Percentiles rank a stretch among this genome's conserved stretches.
Evolutionary conservation across 2,113 vertebrate species (phyloP).

Genomic region (Edolisoma coerulescens): DNA sequence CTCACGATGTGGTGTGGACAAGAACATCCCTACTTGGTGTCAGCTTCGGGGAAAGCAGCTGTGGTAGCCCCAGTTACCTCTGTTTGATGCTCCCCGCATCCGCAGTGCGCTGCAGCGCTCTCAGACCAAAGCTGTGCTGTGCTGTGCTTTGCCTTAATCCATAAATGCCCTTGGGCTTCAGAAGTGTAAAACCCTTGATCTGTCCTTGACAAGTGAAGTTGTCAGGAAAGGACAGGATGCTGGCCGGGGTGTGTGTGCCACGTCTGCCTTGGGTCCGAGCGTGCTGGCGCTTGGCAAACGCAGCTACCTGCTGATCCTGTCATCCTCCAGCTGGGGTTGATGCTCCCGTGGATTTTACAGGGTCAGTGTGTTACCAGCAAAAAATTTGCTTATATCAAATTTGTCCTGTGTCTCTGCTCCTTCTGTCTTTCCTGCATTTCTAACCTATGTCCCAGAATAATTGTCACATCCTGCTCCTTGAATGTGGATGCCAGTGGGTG

Average conservation of each 20-base stretch:
- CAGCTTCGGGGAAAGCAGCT: neutral
- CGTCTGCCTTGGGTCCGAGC: rapidly evolving
- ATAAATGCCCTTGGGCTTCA: neutral
- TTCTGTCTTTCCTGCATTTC: neutral
- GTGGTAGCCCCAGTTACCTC: rapidly evolving
- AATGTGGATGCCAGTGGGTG: too few relatives aligned
- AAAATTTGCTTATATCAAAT: neutral
- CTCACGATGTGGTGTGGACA: rapidly evolving
- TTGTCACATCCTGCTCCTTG: too few relatives aligned
- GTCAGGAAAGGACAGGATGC: neutral
- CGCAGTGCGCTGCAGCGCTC: rapidly evolving
- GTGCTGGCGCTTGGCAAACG: neutral
- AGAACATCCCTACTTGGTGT: neutral
- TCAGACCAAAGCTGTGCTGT: neutral
- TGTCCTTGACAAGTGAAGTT: neutral
- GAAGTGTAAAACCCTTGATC: rapidly evolving
- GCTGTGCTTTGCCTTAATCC: neutral
- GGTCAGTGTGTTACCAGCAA: neutral
- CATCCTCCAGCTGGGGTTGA: neutral
- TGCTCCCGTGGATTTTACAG: neutral
- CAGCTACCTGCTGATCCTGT: neutral
- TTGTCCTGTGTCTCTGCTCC: neutral
- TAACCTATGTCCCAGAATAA: rapidly evolving
- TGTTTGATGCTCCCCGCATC: rapidly evolving
- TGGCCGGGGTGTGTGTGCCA: neutral